Base-by-base conservation (phyloP, 1,140 invertebrate species). In the Anoplophora glabripennis region DNA sequence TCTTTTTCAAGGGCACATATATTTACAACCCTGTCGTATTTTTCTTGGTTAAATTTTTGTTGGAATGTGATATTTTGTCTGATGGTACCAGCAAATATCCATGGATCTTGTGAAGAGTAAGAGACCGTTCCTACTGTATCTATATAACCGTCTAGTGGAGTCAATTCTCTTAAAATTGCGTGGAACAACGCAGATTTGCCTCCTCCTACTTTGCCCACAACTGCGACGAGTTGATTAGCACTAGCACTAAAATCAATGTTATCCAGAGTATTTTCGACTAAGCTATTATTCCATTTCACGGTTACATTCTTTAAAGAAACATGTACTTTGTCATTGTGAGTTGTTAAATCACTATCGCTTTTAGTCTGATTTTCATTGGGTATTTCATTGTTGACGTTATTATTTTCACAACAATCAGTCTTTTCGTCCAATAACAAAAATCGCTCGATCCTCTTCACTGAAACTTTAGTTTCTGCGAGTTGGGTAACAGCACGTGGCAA, bases 171-270 rank as follows among this genome's bases (percentile, higher is more conserved):
- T 4, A 96, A 77, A 52, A 96, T 80, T 1, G 85, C 81, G 71
- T 94, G 87, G 10, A 96, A 76, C 3, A 96, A 74, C 9, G 92
- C 93, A 65, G 86, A 85, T 78, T 89, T 90, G 53, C 89, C 89
- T 33, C 84, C 77, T 35, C 88, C 88, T n/a, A 90, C 86, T 14
- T 83, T 80, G 10, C 88, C 88, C 60, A 90, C 83, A 3, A 90
- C 78, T 1, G 83, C 84, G 4, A 87, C 72, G 18, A 89, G 67
- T 65, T 87, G 55, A 14, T 82, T 81, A 3, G 78, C 68, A 42
- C 76, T 73, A 1, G 82, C 74, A 8, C 70, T 68, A 3, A 86
- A 68, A 60, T 76, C 79, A 3, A 88, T 74, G 58, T 81, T 73
- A 44, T 79, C 79, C 7, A 88, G 71, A 0, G 80, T 84, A 53